Percentiles rank a stretch among this genome's conserved stretches.
phyloP scores from a whole-genome alignment of 2,888 invertebrate genomes.

The Zootermopsis nevadensis region DNA sequence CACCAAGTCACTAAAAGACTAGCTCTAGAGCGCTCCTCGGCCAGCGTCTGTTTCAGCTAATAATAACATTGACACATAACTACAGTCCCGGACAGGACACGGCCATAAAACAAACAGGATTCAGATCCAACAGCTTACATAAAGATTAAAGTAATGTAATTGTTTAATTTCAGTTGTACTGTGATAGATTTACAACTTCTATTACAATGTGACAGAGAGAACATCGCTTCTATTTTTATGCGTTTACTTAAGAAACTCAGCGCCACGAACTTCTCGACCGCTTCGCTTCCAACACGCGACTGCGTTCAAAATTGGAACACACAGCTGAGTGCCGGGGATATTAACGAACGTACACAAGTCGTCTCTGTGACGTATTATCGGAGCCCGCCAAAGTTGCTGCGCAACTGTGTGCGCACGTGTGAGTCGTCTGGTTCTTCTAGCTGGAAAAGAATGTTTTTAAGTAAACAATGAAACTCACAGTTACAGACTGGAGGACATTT shows the following conservation, averaged over 20 bases:
- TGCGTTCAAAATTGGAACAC: slow-evolving; percentile 39
- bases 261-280: not conserved
- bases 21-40: not conserved
- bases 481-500: not conserved
- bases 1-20: slow-evolving; percentile 6
- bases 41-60: not conserved
- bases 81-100: not conserved
- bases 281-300: slow-evolving; percentile 37
- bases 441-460: not conserved
- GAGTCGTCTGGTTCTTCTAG: not conserved
- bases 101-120: not conserved
- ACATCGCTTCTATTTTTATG: not conserved
- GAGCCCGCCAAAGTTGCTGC: slow-evolving; percentile 21
- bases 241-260: not conserved
- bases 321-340: slow-evolving; percentile 32
- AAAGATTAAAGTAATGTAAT: not conserved
- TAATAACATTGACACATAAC: slow-evolving; percentile 29
- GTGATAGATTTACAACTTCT: not conserved
- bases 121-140: not conserved
- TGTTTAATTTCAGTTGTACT: not conserved
- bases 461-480: not conserved
- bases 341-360: slow-evolving; percentile 15
- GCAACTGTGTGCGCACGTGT: slow-evolving; percentile 38
- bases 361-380: not conserved
- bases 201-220: not conserved